phyloP scores from a whole-genome alignment of 1,140 invertebrate genomes.

The Drosophila willistoni region DNA sequence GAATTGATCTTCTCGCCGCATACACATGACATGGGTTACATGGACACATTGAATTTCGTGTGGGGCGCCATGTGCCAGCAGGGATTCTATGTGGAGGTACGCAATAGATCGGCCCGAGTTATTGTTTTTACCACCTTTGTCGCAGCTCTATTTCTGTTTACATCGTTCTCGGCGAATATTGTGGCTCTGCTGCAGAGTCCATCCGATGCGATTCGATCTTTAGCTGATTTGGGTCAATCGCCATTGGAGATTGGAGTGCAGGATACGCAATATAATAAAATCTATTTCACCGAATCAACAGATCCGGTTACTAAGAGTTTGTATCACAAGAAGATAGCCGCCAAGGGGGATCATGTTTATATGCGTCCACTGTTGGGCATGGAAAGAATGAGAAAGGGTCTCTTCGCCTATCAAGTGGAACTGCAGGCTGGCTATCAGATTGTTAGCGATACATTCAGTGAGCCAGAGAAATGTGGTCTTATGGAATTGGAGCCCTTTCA shows the following conservation, averaged over 20 bases:
- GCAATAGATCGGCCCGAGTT: constrained; percentile 83
- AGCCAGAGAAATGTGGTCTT: constrained; percentile 86
- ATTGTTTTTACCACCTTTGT: constrained; percentile 85
- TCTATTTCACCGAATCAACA: constrained; percentile 85
- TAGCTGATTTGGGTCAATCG: constrained; percentile 84
- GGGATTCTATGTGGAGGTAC: constrained; percentile 84
- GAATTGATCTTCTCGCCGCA: constrained; percentile 62
- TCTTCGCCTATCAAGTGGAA: constrained; percentile 86
- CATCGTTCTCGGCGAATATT: constrained; percentile 86
- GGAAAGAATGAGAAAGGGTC: constrained; percentile 83
- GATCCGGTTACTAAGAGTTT: constrained; percentile 84
- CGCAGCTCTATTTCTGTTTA: constrained; percentile 85
- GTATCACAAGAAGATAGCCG: constrained; percentile 84
- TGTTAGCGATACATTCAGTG: constrained; percentile 85
- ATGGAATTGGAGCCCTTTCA: constrained; percentile 85
- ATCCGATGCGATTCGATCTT: constrained; percentile 84
- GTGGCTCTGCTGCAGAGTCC: constrained; percentile 86
- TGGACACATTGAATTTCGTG: constrained; percentile 84
- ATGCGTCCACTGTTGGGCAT: constrained; percentile 84
- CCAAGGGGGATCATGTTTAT: constrained; percentile 84
- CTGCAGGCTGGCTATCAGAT: constrained; percentile 84
- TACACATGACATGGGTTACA: constrained; percentile 74
- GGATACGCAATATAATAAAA: constrained; percentile 85
- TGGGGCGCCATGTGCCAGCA: constrained; percentile 87
- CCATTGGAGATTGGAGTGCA: constrained; percentile 85